A percentile compares a stretch with the other conserved stretches of the same genome.
These are phyloP conservation scores for Mus pahari DNA, from an alignment of 2,113 vertebrate genomes.

Conservation along the genomic window DNA sequence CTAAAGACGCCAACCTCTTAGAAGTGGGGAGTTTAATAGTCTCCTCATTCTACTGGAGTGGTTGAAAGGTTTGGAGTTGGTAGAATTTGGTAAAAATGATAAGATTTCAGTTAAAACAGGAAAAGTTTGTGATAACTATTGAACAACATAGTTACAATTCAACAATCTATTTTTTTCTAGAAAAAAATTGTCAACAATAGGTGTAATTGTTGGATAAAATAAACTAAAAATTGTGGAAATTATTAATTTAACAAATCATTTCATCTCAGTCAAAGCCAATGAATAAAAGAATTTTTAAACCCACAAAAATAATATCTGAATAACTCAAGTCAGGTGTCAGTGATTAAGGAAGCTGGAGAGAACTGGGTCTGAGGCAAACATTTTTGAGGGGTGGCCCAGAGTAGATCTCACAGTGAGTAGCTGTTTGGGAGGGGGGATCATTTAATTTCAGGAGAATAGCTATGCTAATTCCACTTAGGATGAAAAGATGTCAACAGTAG, in stretches of 20 bases:
- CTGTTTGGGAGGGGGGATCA: not conserved
- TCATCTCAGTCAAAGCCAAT: not conserved
- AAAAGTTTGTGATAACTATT: not conserved
- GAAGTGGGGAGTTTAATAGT: not conserved
- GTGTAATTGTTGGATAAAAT: not conserved
- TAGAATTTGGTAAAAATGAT: not conserved
- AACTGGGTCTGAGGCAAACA: not conserved
- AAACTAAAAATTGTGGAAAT: not conserved
- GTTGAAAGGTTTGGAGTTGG: no score
- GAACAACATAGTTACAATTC: not conserved
- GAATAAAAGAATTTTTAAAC: not conserved
- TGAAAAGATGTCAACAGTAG: not conserved
- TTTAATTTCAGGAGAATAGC: not conserved
- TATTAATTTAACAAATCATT: not conserved
- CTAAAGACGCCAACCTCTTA: not conserved
- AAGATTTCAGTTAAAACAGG: not conserved
- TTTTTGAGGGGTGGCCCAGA: not conserved
- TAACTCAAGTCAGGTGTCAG: not conserved
- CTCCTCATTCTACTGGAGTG: not conserved
- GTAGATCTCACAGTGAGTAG: not conserved
- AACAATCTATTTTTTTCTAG: not conserved
- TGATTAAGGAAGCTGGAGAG: not conserved
- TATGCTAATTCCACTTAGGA: not conserved
- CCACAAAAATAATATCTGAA: no score
- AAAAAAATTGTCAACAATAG: not conserved